These are phyloP conservation scores for Halictus ligatus DNA, from an alignment of 2,888 invertebrate species.

Conservation along the genomic window DNA sequence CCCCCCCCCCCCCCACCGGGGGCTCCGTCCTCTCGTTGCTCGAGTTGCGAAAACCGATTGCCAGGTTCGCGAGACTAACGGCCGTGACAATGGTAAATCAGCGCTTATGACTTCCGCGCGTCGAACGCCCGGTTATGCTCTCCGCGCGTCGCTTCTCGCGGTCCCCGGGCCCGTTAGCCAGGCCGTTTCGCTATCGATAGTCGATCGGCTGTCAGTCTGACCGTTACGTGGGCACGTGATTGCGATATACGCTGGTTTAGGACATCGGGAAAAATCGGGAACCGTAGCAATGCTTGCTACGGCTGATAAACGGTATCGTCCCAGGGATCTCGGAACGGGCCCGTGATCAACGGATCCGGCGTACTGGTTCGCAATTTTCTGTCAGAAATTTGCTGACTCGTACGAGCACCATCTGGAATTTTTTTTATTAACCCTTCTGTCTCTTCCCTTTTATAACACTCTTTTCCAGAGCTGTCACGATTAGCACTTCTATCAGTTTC, in stretches of 20 bases:
- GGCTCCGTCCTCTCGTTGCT: conserved; percentile 4
- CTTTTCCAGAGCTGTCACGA: no score
- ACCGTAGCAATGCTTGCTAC: neutral
- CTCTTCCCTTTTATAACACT: no score
- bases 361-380: neutral
- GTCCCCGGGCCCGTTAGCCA: conserved; percentile 47
- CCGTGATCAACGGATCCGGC: neutral
- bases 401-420: neutral
- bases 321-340: conserved; percentile 25
- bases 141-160: conserved; percentile 15
- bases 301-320: conserved; percentile 47
- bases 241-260: conserved; percentile 44
- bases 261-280: neutral
- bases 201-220: conserved; percentile 48
- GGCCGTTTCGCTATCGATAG: conserved; percentile 42
- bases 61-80: conserved; percentile 59
- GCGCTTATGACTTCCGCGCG: conserved; percentile 63
- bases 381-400: neutral
- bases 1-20: conserved; percentile 43
- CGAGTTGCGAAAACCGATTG: conserved; percentile 66
- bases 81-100: conserved; percentile 73
- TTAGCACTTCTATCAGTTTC: no score
- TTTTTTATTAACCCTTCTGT: no score
- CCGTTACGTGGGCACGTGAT: conserved; percentile 62
- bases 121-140: conserved; percentile 30